A percentile compares a stretch with the other conserved stretches of the same genome.
Evolutionary conservation across 2,888 invertebrate species (phyloP).

Genomic region (Erebia epiphron): DNA sequence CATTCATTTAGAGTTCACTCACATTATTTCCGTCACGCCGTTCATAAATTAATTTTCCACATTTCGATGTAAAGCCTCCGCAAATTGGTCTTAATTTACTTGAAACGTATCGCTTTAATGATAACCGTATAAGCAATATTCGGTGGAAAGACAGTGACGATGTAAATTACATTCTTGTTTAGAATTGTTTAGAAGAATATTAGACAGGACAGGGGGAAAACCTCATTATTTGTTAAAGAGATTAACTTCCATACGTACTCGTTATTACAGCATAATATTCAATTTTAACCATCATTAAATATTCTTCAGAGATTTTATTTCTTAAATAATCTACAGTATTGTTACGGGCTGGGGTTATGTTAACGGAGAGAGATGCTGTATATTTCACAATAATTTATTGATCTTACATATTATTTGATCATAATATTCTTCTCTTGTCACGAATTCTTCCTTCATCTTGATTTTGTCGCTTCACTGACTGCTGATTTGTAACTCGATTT

Average conservation of each 20-base stretch:
- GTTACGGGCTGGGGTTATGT: too few relatives aligned
- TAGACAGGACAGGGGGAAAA: constrained; percentile 11
- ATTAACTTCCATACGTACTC: constrained; percentile 9
- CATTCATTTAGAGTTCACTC: constrained; percentile 67
- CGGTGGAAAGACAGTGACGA: constrained; percentile 24
- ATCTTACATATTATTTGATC: too few relatives aligned
- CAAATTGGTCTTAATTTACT: constrained; percentile 80
- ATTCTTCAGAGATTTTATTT: background rate
- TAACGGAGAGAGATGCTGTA: too few relatives aligned
- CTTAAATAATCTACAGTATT: too few relatives aligned
- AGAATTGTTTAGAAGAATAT: constrained; percentile 15
- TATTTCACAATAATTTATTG: too few relatives aligned
- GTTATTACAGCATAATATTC: background rate
- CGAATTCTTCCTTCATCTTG: too few relatives aligned
- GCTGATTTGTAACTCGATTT: too few relatives aligned
- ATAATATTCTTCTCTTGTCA: too few relatives aligned
- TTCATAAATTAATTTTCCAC: constrained; percentile 75
- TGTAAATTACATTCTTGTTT: constrained; percentile 27
- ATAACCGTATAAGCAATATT: constrained; percentile 74
- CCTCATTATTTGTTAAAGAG: constrained; percentile 16
- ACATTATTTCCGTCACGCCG: constrained; percentile 69
- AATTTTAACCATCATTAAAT: background rate
- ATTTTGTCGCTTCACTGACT: too few relatives aligned
- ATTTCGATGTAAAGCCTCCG: constrained; percentile 70
- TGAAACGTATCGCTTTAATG: constrained; percentile 74